Base-by-base conservation (phyloP, 2,797 vertebrate genomes). In the Triplophysa yarkandensis region DNA sequence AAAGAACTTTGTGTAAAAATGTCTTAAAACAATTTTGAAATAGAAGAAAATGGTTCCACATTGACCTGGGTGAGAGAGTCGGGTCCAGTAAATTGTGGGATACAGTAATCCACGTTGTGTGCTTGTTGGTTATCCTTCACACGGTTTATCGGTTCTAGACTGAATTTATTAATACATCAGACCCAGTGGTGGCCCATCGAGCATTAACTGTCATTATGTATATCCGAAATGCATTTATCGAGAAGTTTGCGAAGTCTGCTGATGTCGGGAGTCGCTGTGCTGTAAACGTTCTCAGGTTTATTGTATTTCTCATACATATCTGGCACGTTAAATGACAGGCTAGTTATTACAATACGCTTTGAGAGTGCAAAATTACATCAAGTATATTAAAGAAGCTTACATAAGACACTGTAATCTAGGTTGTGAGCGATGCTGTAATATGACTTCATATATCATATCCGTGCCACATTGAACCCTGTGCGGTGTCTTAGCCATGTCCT, bases 311-410 rank as follows among this genome's bases (percentile, higher is more conserved):
- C 61, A 64, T 36, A 74, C 60, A 55, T 43, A 32, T 46, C n/a
- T 36, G 2, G 48, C 30, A 23, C n/a, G 17, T 65, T n/a, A 66
- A 34, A 46, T 66, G 71, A 74, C 62, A 32, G 50, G 48, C 27
- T 57, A 52, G 46, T 74, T 66, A 74, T 74, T 64, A 74, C 62
- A 32, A 57, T 66, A 50, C 54, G 48, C 62, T 57, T 66, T 32
- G 39, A 65, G 39, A 74, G 50, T 57, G 27, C 10, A 44, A 57
- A 65, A 65, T 65, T 46, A 34, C 52, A 57, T 74, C 57, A 66
- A 74, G 50, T 65, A 55, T 74, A 74, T 66, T 65, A 74, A 74
- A 66, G 58, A 44, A 57, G 50, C 71, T 66, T 73, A 64, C 34
- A 43, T 64, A 73, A 73, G 71, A 46, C 61, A 30, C 60, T 64